These are phyloP conservation scores for Patella depressa DNA, from an alignment of 2,888 invertebrate genomes.

Conservation along the genomic window DNA sequence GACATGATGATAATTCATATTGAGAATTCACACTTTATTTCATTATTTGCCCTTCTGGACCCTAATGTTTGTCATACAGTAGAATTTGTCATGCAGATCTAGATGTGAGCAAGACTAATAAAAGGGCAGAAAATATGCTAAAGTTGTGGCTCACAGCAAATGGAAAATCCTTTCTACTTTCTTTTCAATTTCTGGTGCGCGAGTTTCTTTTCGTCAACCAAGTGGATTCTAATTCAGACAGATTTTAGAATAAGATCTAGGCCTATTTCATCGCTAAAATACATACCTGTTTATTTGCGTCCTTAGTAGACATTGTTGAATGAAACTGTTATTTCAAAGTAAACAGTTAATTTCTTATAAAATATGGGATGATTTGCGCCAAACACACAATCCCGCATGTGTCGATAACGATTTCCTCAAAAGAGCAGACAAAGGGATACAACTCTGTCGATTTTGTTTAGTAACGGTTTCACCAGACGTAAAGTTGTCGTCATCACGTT, in stretches of 20 bases:
- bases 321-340: neutral
- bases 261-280: neutral
- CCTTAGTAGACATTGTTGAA: neutral
- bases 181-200: too few relatives aligned
- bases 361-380: neutral
- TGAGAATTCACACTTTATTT: too few relatives aligned
- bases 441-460: neutral
- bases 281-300: conserved; percentile 1
- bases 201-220: too few relatives aligned
- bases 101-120: too few relatives aligned
- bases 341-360: neutral
- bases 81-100: too few relatives aligned
- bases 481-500: neutral
- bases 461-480: conserved; percentile 8
- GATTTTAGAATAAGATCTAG: conserved; percentile 3
- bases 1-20: too few relatives aligned
- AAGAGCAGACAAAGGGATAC: neutral
- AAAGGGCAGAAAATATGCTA: too few relatives aligned
- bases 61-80: too few relatives aligned
- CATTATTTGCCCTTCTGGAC: too few relatives aligned
- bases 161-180: too few relatives aligned
- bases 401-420: neutral
- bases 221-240: too few relatives aligned
- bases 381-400: conserved; percentile 2
- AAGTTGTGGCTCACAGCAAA: too few relatives aligned